Evolutionary conservation across 2,113 vertebrate species (phyloP), one percentile per base, ranked within the genome.

Genomic region (Sylvia atricapilla): DNA sequence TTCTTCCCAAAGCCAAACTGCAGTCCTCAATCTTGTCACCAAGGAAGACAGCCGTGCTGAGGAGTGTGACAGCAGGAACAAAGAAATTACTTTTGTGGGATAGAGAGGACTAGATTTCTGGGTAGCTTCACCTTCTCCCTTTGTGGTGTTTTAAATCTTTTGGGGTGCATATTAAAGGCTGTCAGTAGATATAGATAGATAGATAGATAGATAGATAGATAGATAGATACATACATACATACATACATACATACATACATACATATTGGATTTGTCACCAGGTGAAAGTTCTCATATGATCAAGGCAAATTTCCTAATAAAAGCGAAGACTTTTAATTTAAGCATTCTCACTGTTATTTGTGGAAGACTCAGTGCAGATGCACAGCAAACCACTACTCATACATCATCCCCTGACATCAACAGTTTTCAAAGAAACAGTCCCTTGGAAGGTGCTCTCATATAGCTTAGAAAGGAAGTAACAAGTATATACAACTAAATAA

Each of bases 261-360:
- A 49, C 23, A 49, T 49, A 49, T 49, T 17, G 69, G 93, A 87
- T 91, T 67, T 39, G 55, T 83, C 43, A 78, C n/a, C 43, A 35
- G 22, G 15, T 62, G 28, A 30, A 84, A 46, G 20, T 46, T 94
- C 16, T 83, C 28, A 44, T 1, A 1, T 46, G n/a, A 76, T 12
- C 37, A 94, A 62, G 28, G 58, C 30, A 96, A 87, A 67, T 9
- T 55, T 94, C 82, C 87, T 88, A 83, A 69, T 83, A 89, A 92
- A 95, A 92, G 59, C 44, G 33, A 85, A 72, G 52, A 49, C 72
- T 88, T 93, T 82, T n/a, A 68, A 86, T 68, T 85, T 53, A 88
- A 70, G 27, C 47, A 39, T 60, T 63, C 31, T 69, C 12, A n/a
- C 43, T 46, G 30, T 79, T 95, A 53, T 83, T 88, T 78, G 66